phyloP scores from a whole-genome alignment of 2,113 vertebrate genomes.

The Castor canadensis region DNA sequence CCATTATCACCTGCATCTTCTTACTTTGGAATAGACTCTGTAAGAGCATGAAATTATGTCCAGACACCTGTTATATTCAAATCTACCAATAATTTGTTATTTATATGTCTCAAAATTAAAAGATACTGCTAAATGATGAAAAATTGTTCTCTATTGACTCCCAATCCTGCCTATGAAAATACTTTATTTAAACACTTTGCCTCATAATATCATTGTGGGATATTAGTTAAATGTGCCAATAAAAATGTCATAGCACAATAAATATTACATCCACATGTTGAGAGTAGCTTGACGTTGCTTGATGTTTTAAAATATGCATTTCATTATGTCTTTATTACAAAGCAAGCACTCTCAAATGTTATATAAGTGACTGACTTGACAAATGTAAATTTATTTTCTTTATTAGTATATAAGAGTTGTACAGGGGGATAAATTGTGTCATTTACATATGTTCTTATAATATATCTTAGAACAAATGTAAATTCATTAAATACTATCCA shows the following conservation, averaged over 20 bases:
- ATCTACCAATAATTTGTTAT: conserved; percentile 18
- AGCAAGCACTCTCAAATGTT: not conserved
- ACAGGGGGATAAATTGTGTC: no score
- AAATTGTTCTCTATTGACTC: conserved; percentile 19
- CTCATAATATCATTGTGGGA: conserved; percentile 8
- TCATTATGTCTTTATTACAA: conserved; percentile 29
- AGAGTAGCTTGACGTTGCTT: conserved; percentile 32
- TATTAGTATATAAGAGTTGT: no score
- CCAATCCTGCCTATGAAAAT: conserved; percentile 45
- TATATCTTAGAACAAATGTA: no score
- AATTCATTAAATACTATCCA: conserved; percentile 52
- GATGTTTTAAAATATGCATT: conserved; percentile 44
- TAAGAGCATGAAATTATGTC: not conserved
- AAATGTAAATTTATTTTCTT: no score
- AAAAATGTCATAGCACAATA: conserved; percentile 51
- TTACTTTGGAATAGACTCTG: not conserved
- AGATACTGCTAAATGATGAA: conserved; percentile 38
- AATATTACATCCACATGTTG: conserved; percentile 46
- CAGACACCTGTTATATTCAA: not conserved
- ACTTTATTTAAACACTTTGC: not conserved
- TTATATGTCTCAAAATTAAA: not conserved
- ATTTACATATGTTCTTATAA: no score
- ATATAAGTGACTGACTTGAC: conserved; percentile 33
- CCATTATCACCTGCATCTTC: not conserved
- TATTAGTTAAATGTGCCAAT: conserved; percentile 29